Evolutionary conservation across 2,888 invertebrate genomes (phyloP), one percentile per base, ranked within the genome.

Genomic region (Hypsopygia costalis): DNA sequence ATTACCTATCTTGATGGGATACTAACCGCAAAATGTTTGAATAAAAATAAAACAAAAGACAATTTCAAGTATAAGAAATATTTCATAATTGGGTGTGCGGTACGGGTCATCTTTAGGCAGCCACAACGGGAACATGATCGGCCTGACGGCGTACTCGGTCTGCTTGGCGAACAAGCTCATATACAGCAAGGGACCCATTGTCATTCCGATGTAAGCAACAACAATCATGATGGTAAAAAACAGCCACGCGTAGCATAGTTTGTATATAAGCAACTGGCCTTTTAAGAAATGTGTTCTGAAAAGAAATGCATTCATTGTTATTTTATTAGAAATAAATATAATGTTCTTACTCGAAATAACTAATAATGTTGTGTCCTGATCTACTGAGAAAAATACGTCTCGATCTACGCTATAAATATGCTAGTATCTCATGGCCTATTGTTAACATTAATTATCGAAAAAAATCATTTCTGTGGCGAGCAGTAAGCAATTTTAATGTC

Each of bases 21-120:
- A 27, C 9, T 62, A 55, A 81, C 81, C 72, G 10, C 66, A 53
- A 53, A 78, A 81, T 1, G 57, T 57, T 38, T 66, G 59, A 8
- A 64, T 31, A 33, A 70, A 55, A 21, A 62, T 43, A 21, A 62
- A 22, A 6, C 46, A 10, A 2, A 59, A 41, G 36, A 80, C 37
- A 0, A 69, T 0, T 7, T 49, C 1, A 7, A 81, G 34, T 7
- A 50, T 1, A 7, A 81, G 34, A 28, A 82, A 73, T 1, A 75
- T 25, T 64, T 83, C 83, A 42, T 81, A 83, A 40, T 72, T 73
- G 0, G 83, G 83, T 6, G 79, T 68, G 12, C 70, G 58, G 44
- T 77, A 72, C 0, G 77, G 69, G 37, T 81, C 81, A 25, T 78
- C 78, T 6, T 65, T 12, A 0, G 82, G 81, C 1, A 83, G 51